Evolutionary conservation across 2,888 invertebrate species (phyloP), one percentile per base, ranked within the genome.

Genomic region (Papilio demoleus): DNA sequence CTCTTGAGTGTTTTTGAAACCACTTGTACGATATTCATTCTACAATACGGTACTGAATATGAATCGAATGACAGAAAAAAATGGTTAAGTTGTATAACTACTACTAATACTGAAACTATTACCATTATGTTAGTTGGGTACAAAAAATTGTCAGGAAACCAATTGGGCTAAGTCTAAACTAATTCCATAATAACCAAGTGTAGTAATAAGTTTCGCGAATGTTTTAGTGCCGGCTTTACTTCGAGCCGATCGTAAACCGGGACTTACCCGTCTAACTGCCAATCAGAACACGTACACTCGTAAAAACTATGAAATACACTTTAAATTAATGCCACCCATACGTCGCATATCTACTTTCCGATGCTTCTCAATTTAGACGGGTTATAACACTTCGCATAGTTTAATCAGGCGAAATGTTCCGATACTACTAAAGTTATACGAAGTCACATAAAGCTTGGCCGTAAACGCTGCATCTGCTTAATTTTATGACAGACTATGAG

Each of bases 401-500:
- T 86, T 86, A 86, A 88, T 87, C 83, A 83, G 82, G 77, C 63
- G 79, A 76, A 78, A 77, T 73, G 76, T 72, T 72, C 17, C 80
- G 78, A 77, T 79, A 81, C 76, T 73, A 76, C 74, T 71, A 74
- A 78, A 84, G 82, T 88, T 86, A 83, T 84, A 80, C 81, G 84
- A 84, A 86, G 79, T 81, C 81, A 73, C 84, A 85, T 88, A 86
- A 90, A 89, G 83, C 74, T 70, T 56, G 75, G 73, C 75, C 79
- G 78, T 88, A 88, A 89, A 89, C 84, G 84, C 79, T 76, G 83
- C 83, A 84, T 86, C 84, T 84, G 86, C 87, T 88, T 83, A 85
- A 79, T 83, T 88, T 89, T 88, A 88, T 81, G 82, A 76, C 70
- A 72, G 80, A 76, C 78, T 78, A 77, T 76, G 70, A 72, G 80